A percentile compares a stretch with the other conserved stretches of the same genome.
phyloP scores from a whole-genome alignment of 2,888 invertebrate species.

The Xiphydria camelus region DNA sequence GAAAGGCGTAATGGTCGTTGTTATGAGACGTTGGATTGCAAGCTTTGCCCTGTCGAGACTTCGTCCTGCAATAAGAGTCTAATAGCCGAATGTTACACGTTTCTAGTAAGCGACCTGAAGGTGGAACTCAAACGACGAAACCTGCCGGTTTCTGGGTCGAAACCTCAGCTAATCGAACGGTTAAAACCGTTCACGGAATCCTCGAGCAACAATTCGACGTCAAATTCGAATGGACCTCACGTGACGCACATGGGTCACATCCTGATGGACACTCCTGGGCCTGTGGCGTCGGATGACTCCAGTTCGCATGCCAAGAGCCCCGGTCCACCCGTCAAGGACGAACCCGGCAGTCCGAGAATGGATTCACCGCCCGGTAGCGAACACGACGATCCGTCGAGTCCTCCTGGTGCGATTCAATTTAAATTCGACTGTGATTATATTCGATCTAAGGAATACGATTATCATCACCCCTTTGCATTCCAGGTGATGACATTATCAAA shows the following conservation, averaged over 20 bases:
- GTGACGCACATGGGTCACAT: constrained; percentile 57
- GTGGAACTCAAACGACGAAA: constrained; percentile 92
- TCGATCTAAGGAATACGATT: no score
- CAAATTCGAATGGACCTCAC: constrained; percentile 50
- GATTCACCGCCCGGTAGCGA: constrained; percentile 56
- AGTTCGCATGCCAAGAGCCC: constrained; percentile 51
- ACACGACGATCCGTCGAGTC: constrained; percentile 59
- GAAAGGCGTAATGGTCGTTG: not conserved
- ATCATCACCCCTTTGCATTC: constrained; percentile 10
- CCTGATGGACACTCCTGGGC: constrained; percentile 57
- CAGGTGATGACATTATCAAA: constrained; percentile 75
- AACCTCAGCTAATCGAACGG: constrained; percentile 91
- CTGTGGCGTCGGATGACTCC: constrained; percentile 50
- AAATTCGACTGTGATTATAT: no score
- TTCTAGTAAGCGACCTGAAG: constrained; percentile 83
- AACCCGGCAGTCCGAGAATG: constrained; percentile 50
- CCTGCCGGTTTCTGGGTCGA: constrained; percentile 93
- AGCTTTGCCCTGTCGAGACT: not conserved
- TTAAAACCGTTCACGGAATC: constrained; percentile 72
- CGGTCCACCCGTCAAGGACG: constrained; percentile 48
- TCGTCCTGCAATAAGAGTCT: not conserved
- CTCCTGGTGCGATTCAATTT: constrained; percentile 48
- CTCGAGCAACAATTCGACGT: constrained; percentile 42
- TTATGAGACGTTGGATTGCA: not conserved
- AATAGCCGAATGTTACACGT: constrained; percentile 2